Percentiles rank a stretch among this genome's conserved stretches.
These are phyloP conservation scores for Porites evermanni DNA, from an alignment of 92 coral and sea anemone genomes.

Conservation along the genomic window DNA sequence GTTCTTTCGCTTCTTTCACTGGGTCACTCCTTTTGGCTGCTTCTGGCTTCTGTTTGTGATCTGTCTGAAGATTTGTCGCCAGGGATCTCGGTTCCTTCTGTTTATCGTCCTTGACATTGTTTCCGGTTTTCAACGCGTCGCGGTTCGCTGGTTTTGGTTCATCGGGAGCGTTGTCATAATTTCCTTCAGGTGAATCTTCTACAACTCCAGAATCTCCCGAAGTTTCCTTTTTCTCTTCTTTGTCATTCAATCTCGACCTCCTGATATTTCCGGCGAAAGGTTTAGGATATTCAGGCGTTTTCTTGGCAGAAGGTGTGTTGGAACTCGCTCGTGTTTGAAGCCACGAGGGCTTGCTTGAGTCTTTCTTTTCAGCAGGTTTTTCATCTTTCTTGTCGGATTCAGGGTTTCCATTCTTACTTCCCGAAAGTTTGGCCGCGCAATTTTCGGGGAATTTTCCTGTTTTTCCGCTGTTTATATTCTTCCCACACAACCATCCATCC, in stretches of 20 bases:
- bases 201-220: slow-evolving; percentile 82
- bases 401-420: slow-evolving; percentile 45
- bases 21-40: not conserved
- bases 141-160: slow-evolving; percentile 45
- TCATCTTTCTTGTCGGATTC: slow-evolving; percentile 17
- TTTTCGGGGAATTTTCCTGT: slow-evolving; percentile 88
- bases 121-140: slow-evolving; percentile 53
- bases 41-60: slow-evolving; percentile 34
- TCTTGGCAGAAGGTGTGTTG: slow-evolving; percentile 24
- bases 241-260: slow-evolving; percentile 9
- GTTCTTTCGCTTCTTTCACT: slow-evolving; percentile 25
- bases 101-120: slow-evolving; percentile 45
- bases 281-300: slow-evolving; percentile 44
- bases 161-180: slow-evolving; percentile 67
- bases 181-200: slow-evolving; percentile 59
- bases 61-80: slow-evolving; percentile 36
- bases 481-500: slow-evolving; percentile 90
- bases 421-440: slow-evolving; percentile 84
- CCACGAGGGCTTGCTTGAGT: slow-evolving; percentile 43
- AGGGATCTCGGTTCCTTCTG: slow-evolving; percentile 40
- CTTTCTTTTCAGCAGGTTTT: slow-evolving; percentile 24
- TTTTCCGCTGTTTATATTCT: slow-evolving; percentile 86
- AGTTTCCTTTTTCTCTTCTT: slow-evolving; percentile 61
- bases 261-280: slow-evolving; percentile 41
- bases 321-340: slow-evolving; percentile 40